Evolutionary conservation across 2,888 invertebrate species (phyloP).

Genomic region (Acholoe squamosa): DNA sequence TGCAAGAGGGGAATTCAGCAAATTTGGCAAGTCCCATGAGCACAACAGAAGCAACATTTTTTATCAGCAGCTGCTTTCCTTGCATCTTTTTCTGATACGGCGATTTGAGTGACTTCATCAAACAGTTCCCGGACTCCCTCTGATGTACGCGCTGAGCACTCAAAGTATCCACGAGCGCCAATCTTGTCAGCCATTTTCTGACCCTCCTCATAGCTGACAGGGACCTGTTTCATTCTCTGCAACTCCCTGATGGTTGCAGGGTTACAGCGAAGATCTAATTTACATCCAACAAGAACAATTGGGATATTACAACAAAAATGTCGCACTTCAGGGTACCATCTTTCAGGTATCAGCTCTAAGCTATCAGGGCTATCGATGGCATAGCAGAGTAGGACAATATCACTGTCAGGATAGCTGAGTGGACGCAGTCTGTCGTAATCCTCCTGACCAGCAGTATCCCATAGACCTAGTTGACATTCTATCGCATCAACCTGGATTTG

Average conservation of each 20-base stretch:
- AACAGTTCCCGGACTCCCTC: constrained; percentile 54
- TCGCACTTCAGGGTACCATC: constrained; percentile 49
- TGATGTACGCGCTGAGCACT: constrained; percentile 43
- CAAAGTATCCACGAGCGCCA: constrained; percentile 48
- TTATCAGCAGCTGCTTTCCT: too few relatives aligned
- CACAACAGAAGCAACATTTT: too few relatives aligned
- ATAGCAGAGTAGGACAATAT: constrained; percentile 47
- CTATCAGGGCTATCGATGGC: constrained; percentile 40
- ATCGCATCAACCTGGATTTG: too few relatives aligned
- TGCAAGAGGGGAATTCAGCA: too few relatives aligned
- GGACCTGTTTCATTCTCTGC: background rate
- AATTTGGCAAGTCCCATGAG: too few relatives aligned
- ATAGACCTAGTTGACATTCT: constrained; percentile 52
- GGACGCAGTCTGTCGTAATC: too few relatives aligned
- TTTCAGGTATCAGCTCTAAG: constrained; percentile 34
- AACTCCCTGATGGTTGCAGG: background rate
- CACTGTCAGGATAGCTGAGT: constrained; percentile 58
- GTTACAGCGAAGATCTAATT: constrained; percentile 24
- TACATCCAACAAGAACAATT: constrained; percentile 11
- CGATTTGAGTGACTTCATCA: background rate
- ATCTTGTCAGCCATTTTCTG: constrained; percentile 37
- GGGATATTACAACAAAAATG: constrained; percentile 46
- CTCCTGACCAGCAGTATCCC: too few relatives aligned
- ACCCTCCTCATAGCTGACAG: background rate
- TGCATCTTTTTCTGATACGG: too few relatives aligned